Conservation (phyloP, 2,888 invertebrate species). For the Elysia crispata region DNA sequence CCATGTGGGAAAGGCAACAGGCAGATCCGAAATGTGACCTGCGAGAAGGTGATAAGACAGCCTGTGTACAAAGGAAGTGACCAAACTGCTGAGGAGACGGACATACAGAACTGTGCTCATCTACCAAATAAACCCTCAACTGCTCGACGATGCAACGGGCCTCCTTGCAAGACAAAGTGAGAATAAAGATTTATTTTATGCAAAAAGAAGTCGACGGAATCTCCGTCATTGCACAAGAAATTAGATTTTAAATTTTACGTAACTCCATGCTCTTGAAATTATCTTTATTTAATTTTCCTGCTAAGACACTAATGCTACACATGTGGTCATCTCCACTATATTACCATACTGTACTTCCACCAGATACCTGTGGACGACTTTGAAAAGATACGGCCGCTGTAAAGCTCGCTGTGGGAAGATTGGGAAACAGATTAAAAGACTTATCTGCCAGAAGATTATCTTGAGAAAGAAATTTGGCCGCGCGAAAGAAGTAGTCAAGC, state of each 20-base stretch:
- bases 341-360: too few relatives aligned
- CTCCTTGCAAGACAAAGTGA: conserved; percentile 30
- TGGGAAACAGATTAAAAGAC: neutral
- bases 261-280: too few relatives aligned
- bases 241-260: too few relatives aligned
- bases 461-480: too few relatives aligned
- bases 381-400: neutral
- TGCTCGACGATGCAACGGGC: conserved; percentile 32
- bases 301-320: too few relatives aligned
- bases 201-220: too few relatives aligned
- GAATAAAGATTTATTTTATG: too few relatives aligned
- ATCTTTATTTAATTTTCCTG: too few relatives aligned
- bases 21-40: conserved; percentile 23
- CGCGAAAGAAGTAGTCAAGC: neutral
- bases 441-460: conserved; percentile 25
- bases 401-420: conserved; percentile 31
- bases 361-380: conserved; percentile 29
- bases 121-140: conserved; percentile 11
- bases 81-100: neutral
- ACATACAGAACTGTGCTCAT: conserved; percentile 1
- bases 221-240: too few relatives aligned
- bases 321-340: neutral
- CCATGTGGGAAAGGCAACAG: conserved; percentile 28
- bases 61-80: neutral
- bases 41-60: conserved; percentile 25